These are phyloP conservation scores for Pollenia amentaria DNA, from an alignment of 2,888 invertebrate species.

Conservation along the genomic window DNA sequence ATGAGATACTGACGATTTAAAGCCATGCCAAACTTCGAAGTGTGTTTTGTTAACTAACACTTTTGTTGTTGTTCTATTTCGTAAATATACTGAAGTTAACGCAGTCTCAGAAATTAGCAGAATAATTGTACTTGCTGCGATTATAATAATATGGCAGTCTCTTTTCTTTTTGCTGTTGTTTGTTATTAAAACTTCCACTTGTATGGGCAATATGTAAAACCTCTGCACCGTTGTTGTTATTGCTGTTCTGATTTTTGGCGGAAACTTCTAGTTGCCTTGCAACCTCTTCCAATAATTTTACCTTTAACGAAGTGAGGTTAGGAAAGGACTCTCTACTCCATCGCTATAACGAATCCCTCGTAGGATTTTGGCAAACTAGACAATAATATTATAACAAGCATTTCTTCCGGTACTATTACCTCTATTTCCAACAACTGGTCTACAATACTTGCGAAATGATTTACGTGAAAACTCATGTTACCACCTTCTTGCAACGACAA, in stretches of 20 bases:
- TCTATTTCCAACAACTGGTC: conserved; percentile 59
- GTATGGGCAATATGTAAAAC: conserved; percentile 16
- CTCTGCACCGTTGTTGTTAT: not conserved
- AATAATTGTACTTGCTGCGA: not conserved
- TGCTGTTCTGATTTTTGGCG: not conserved
- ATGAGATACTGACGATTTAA: conserved; percentile 48
- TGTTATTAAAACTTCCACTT: conserved; percentile 25
- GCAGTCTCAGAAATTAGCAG: not conserved
- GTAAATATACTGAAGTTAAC: conserved; percentile 17
- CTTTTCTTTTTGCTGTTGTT: conserved; percentile 7
- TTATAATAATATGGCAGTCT: conserved; percentile 19
- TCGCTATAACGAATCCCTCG: conserved; percentile 72
- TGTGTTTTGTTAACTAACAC: conserved; percentile 21
- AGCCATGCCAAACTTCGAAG: conserved; percentile 25
- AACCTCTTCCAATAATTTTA: conserved; percentile 55
- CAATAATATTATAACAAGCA: conserved; percentile 65
- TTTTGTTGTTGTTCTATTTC: conserved; percentile 31
- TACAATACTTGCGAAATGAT: conserved; percentile 3
- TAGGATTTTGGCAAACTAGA: conserved; percentile 69
- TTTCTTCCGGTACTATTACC: conserved; percentile 42
- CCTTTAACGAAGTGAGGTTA: conserved; percentile 29
- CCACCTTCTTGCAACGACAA: conserved; percentile 31
- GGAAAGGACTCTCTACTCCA: conserved; percentile 66
- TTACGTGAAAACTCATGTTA: conserved; percentile 14
- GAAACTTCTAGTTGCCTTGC: conserved; percentile 30